Conservation (phyloP, 2,888 invertebrate species). For the Eupithecia insigniata region DNA sequence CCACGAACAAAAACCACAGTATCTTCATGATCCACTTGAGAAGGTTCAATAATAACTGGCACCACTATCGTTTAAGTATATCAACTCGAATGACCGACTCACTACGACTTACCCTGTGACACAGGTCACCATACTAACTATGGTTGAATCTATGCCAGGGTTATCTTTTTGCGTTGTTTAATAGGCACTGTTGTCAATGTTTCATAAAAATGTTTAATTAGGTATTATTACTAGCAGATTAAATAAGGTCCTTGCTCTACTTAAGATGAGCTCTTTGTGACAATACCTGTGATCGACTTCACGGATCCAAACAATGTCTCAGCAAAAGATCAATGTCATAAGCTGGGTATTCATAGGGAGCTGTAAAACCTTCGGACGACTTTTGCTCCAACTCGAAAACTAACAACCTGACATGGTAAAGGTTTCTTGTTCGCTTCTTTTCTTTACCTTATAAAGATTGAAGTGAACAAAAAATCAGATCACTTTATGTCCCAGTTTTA, state of each 20-base stretch:
- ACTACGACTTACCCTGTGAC: slow-evolving; percentile 11
- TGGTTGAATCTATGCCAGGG: slow-evolving; percentile 43
- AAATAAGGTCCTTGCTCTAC: slow-evolving; percentile 1
- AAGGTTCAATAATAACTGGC: slow-evolving; percentile 61
- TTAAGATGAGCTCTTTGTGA: background rate
- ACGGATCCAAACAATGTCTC: background rate
- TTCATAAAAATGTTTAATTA: background rate
- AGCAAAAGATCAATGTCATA: background rate
- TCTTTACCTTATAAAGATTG: too few species aligned
- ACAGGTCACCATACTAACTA: slow-evolving; percentile 26
- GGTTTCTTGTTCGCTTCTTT: too few species aligned
- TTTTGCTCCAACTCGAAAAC: too few species aligned
- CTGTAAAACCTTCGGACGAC: too few species aligned
- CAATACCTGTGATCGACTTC: background rate
- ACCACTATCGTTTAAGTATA: slow-evolving; percentile 42
- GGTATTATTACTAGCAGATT: background rate
- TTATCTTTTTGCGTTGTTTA: slow-evolving; percentile 55
- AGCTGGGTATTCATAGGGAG: background rate
- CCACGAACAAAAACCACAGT: slow-evolving; percentile 55
- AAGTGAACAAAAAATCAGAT: too few species aligned
- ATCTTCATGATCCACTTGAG: slow-evolving; percentile 59
- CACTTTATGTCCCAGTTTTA: too few species aligned
- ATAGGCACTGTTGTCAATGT: slow-evolving; percentile 11
- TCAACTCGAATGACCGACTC: slow-evolving; percentile 20
- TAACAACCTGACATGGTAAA: too few species aligned